Percentiles rank a stretch among this genome's conserved stretches.
Conservation (phyloP, 1,140 invertebrate genomes). For the Platyscapa corneri region DNA sequence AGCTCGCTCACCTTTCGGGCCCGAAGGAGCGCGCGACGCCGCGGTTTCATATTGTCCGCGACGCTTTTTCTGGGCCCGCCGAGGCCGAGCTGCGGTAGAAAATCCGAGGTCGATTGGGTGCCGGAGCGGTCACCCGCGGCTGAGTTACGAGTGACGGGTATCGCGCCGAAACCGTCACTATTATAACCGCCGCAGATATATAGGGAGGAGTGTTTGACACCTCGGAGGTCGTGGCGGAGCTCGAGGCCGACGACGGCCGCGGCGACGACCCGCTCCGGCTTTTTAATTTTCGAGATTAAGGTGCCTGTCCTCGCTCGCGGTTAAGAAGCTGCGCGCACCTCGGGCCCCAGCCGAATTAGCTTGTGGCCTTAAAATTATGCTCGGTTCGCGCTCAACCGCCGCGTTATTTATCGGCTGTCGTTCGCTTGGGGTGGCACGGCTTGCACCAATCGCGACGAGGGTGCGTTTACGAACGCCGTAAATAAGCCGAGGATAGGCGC, state of each 20-base stretch:
- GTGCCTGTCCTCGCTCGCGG: slow-evolving; percentile 7
- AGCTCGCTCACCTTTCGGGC: slow-evolving; percentile 52
- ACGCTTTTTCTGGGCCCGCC: background rate
- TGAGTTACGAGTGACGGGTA: background rate
- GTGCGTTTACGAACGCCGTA: slow-evolving; percentile 9
- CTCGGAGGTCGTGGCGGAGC: background rate
- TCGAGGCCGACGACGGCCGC: too few relatives aligned
- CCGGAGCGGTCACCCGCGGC: background rate
- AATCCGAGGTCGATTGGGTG: background rate
- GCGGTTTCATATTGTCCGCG: slow-evolving; percentile 7
- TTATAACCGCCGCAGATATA: background rate
- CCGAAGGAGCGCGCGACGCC: background rate
- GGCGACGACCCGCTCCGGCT: slow-evolving; percentile 16
- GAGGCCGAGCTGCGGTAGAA: background rate
- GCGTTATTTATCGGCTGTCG: slow-evolving; percentile 21
- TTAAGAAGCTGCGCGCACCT: background rate
- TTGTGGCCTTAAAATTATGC: slow-evolving; percentile 19
- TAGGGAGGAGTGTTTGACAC: background rate
- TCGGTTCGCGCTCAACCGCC: background rate
- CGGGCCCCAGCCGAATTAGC: background rate
- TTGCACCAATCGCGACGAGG: background rate
- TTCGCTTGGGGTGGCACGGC: background rate
- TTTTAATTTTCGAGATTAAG: slow-evolving; percentile 38
- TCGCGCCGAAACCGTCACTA: background rate
- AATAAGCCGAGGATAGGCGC: slow-evolving; percentile 24